Base-by-base conservation (phyloP, 2,888 invertebrate species). In the Drosophila incognita region DNA sequence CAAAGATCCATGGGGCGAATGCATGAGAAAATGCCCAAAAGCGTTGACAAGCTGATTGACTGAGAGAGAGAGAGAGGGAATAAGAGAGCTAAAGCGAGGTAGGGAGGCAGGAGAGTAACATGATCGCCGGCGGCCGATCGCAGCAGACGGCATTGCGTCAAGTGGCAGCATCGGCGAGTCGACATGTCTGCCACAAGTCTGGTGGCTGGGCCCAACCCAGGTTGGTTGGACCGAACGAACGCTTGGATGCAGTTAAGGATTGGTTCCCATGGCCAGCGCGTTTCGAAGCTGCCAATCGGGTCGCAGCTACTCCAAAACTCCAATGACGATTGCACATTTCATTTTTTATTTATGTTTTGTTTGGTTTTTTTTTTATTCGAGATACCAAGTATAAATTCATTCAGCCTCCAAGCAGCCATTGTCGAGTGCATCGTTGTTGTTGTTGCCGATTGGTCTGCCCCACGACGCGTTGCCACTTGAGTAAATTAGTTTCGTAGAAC, bases 401-500 rank as follows among this genome's bases (percentile, higher is more conserved):
- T 74, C 70, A 67, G 67, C 24, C n/a, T 48, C 53, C 33, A 13
- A 40, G 56, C 63, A 59, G 69, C 76, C 81, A 81, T 81, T 83
- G 76, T 81, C 54, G 42, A 67, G 76, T 80, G 81, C 59, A 69
- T 77, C 66, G 10, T 24, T 52, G 21, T 33, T 35, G 24, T 35
- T 24, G 35, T 54, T 56, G 56, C 36, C 54, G 54, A 54, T 24
- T 35, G 54, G 35, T 27, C 18, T 67, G 49, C 73, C 68, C 81
- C 82, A 72, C 78, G 78, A 58, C 48, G 58, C 54, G 71, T 64
- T 74, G 90, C 56, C 91, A 82, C 88, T 90, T 76, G 80, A 87
- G 80, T 87, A 87, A 87, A 87, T 87, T 87, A 87, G 86, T 87
- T 87, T 87, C 86, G 91, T 87, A 87, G 86, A 87, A 87, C 91